These are phyloP conservation scores for Catocala sponsa DNA, from an alignment of 2,888 invertebrate genomes.

Conservation along the genomic window DNA sequence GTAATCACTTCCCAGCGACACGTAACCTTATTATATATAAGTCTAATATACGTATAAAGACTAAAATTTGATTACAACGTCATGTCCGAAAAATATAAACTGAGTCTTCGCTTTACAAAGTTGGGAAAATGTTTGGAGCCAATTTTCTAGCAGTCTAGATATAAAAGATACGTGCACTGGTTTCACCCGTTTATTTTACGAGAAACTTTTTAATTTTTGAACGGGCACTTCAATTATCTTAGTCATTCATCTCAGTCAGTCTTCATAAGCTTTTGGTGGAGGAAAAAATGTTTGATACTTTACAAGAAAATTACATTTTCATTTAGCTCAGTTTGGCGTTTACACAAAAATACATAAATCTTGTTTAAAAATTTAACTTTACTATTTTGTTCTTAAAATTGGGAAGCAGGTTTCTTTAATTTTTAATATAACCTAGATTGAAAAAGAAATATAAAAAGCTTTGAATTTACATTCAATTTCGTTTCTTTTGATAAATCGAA, in stretches of 20 bases:
- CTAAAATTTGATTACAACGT: no score
- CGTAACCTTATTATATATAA: no score
- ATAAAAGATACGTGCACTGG: constrained; percentile 33
- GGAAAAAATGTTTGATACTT: constrained; percentile 70
- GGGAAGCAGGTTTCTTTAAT: neutral
- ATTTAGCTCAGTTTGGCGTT: constrained; percentile 57
- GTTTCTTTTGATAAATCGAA: no score
- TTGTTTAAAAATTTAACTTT: constrained; percentile 36
- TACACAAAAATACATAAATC: constrained; percentile 55
- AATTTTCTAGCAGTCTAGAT: constrained; percentile 31
- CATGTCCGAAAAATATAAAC: no score
- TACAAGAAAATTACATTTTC: constrained; percentile 59
- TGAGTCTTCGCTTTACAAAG: constrained; percentile 4
- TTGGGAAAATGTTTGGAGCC: constrained; percentile 23
- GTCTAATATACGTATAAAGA: no score
- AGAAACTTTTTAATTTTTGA: constrained; percentile 68
- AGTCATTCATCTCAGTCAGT: constrained; percentile 79
- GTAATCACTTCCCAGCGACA: no score
- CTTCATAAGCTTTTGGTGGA: constrained; percentile 65
- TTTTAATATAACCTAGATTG: constrained; percentile 5
- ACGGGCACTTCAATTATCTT: constrained; percentile 74
- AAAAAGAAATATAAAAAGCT: no score
- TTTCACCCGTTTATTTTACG: constrained; percentile 42
- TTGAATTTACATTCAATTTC: no score
- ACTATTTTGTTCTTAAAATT: neutral